A percentile compares a stretch with the other conserved stretches of the same genome.
Evolutionary conservation across 2,797 vertebrate species (phyloP).

Genomic region (Chaetodon trifasciatus): DNA sequence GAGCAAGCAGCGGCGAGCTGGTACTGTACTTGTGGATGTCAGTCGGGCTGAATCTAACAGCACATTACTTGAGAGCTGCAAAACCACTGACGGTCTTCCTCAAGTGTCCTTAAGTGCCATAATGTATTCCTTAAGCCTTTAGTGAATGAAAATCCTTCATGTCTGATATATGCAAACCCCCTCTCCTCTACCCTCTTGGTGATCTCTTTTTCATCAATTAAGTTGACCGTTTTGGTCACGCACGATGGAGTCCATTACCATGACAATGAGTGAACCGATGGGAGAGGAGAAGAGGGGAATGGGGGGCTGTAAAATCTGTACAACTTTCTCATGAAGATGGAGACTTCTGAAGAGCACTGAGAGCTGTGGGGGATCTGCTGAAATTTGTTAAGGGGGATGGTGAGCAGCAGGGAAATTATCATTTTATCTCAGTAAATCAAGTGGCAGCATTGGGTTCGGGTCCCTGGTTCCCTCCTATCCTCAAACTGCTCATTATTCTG

Average conservation of each 20-base stretch:
- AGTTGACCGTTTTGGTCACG: constrained; percentile 68
- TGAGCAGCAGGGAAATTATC: constrained; percentile 28
- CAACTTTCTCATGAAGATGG: constrained; percentile 64
- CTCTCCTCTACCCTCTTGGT: constrained; percentile 23
- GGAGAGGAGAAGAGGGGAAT: constrained; percentile 36
- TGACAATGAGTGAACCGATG: constrained; percentile 70
- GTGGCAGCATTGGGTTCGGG: background rate
- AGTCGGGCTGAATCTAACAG: constrained; percentile 19
- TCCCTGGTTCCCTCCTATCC: background rate
- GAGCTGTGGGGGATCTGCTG: constrained; percentile 29
- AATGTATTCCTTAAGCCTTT: constrained; percentile 44
- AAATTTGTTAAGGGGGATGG: constrained; percentile 50
- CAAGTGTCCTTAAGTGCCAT: constrained; percentile 19
- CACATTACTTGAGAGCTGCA: background rate
- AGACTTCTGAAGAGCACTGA: constrained; percentile 19
- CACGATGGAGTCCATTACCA: constrained; percentile 73
- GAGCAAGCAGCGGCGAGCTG: constrained; percentile 1
- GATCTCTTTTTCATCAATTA: constrained; percentile 75
- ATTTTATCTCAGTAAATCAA: constrained; percentile 48
- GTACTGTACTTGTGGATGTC: constrained; percentile 6
- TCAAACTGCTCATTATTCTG: background rate
- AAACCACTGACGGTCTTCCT: background rate
- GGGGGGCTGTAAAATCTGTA: constrained; percentile 45
- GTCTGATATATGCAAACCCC: constrained; percentile 67
- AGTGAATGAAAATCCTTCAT: constrained; percentile 50